Conservation (phyloP, 2,888 invertebrate species). For the Caenorhabditis angaria region DNA sequence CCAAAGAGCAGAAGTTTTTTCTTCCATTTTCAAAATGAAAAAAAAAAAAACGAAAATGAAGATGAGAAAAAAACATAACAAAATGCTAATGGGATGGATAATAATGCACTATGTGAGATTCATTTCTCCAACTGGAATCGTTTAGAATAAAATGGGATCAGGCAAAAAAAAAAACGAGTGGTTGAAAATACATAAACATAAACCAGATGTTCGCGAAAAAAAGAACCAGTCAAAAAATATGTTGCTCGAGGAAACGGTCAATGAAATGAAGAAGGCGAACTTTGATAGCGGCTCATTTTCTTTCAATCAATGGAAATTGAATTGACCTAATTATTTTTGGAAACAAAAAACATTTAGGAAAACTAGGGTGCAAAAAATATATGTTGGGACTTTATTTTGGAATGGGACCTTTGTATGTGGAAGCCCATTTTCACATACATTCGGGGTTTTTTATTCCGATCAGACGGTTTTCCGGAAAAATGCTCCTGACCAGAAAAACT, state of each 20-base stretch:
- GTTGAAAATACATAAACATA: not conserved
- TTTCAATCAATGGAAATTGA: not conserved
- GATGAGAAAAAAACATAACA: too few species aligned
- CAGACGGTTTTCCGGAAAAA: too few species aligned
- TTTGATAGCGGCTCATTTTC: not conserved
- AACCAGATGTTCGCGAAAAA: not conserved
- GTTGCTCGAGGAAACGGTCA: not conserved
- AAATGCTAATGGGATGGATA: not conserved
- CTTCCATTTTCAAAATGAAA: not conserved
- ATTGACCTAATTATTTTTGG: not conserved
- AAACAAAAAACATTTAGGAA: too few species aligned
- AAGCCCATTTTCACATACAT: too few species aligned
- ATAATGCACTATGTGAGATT: constrained; percentile 1
- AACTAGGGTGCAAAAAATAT: not conserved
- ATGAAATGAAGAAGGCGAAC: not conserved
- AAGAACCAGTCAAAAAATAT: too few species aligned
- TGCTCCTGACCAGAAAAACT: too few species aligned
- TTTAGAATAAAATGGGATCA: not conserved
- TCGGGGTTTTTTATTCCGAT: too few species aligned
- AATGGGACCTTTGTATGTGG: too few species aligned
- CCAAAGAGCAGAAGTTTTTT: not conserved
- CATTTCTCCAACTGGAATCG: not conserved
- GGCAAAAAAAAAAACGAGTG: not conserved
- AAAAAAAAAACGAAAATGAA: too few species aligned
- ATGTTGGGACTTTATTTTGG: too few species aligned